Base-by-base conservation (phyloP, 2,888 invertebrate genomes). In the Ecdyonurus torrentis region DNA sequence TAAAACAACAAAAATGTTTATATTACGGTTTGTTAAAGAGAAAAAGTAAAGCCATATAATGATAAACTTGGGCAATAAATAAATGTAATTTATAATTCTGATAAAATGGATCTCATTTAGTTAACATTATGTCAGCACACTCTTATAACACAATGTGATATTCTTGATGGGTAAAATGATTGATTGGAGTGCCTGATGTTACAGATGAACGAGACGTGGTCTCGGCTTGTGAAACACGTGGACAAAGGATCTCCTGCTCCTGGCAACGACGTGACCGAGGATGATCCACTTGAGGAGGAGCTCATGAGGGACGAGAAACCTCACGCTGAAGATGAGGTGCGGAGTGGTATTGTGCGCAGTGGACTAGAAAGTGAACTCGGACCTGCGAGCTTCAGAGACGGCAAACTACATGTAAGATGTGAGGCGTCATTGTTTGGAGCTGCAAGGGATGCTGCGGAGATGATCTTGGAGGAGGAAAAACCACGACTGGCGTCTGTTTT, bases 401-500 rank as follows among this genome's bases (percentile, higher is more conserved):
- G 63, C 18, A 53, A 60, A 23, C 66, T 68, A 50, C 68, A 69
- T 62, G 64, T 69, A 60, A 68, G 69, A 64, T 69, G 69, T 60
- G 67, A 68, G 59, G 69, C 67, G 23, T 67, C 66, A 58, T 67
- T 69, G 58, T 69, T 67, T 66, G 68, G 68, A 50, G 65, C 64
- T 25, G 58, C 59, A 59, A 63, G 63, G n/a, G 63, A 63, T 15
- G 58, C 63, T 7, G 63, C 63, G 20, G 66, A 66, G 64, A 66
- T 65, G 65, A 24, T 52, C 15, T 66, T 69, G 58, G 69, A 69
- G 60, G 69, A 69, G 64, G 69, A 69, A 61, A 68, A 68, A 62
- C 69, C 69, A 25, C 63, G 69, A 50, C 65, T 68, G 20, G 68
- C 67, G 58, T 69, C 69, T 55, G 69, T 69, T 65, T 61, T 67